A percentile compares a stretch with the other conserved stretches of the same genome.
Conservation (phyloP, 1,140 invertebrate species). For the Acyrthosiphon pisum region DNA sequence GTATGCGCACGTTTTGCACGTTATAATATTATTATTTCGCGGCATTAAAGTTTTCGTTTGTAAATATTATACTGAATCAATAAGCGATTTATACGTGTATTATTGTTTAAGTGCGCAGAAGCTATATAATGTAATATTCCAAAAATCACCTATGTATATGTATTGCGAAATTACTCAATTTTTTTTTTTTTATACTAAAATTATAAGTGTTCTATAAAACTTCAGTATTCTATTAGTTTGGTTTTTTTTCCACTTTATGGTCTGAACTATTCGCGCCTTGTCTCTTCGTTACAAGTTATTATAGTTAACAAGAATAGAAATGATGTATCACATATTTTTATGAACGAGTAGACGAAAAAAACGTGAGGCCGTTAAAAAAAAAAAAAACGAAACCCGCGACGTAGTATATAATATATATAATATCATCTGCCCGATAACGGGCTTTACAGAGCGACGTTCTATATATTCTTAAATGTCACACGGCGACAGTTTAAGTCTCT, state of each 20-base stretch:
- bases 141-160: not conserved
- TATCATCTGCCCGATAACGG: not conserved
- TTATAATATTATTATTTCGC: not conserved
- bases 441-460: not conserved
- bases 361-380: not conserved
- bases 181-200: too few species aligned
- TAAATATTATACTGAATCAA: not conserved
- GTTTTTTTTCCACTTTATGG: too few species aligned
- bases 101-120: not conserved
- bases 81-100: not conserved
- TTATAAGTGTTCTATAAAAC: too few species aligned
- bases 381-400: not conserved
- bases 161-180: not conserved
- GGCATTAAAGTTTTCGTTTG: not conserved
- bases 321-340: not conserved
- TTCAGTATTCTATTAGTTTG: too few species aligned
- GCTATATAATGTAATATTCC: not conserved
- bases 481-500: constrained; percentile 32
- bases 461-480: constrained; percentile 24
- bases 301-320: not conserved
- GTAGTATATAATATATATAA: not conserved
- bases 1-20: not conserved
- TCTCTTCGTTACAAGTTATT: not conserved
- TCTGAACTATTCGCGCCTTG: not conserved
- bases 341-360: not conserved